phyloP scores from a whole-genome alignment of 35 echinoderm and acorn worm species.

The Lytechinus pictus region DNA sequence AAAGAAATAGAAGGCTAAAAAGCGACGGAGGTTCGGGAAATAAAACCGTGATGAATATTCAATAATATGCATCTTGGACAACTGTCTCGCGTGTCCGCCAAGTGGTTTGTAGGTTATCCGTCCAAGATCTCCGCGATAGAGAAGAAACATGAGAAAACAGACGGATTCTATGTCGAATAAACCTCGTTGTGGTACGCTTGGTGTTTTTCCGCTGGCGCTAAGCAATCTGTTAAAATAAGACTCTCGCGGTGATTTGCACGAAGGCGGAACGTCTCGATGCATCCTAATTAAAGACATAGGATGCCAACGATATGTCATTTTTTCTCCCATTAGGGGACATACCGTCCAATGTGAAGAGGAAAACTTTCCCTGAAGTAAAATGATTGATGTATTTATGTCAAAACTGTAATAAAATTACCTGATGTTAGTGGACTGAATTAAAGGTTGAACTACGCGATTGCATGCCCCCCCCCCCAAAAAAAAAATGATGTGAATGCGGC shows the following conservation, averaged over 20 bases:
- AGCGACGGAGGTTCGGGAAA: constrained; percentile 24
- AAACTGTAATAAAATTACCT: no score
- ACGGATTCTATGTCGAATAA: neutral
- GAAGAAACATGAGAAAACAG: constrained; percentile 21
- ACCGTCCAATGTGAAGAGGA: neutral
- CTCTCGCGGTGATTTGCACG: neutral
- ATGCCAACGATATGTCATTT: neutral
- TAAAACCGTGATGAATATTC: constrained; percentile 36
- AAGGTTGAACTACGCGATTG: no score
- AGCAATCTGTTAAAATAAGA: neutral
- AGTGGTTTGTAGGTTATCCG: constrained; percentile 25
- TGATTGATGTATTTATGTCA: neutral
- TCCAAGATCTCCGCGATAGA: neutral
- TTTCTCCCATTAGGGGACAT: neutral
- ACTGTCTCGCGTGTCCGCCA: constrained; percentile 1
- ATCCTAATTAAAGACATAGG: neutral
- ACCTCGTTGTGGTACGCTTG: neutral
- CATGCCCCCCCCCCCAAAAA: no score
- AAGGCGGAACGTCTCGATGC: constrained; percentile 5
- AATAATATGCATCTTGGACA: constrained; percentile 43
- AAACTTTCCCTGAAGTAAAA: neutral
- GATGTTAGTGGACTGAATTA: no score
- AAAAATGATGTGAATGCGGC: no score
- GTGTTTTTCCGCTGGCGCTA: neutral
- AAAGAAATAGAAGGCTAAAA: neutral